Base-by-base conservation (phyloP, 2,113 vertebrate genomes). In the Lutjanus erythropterus region DNA sequence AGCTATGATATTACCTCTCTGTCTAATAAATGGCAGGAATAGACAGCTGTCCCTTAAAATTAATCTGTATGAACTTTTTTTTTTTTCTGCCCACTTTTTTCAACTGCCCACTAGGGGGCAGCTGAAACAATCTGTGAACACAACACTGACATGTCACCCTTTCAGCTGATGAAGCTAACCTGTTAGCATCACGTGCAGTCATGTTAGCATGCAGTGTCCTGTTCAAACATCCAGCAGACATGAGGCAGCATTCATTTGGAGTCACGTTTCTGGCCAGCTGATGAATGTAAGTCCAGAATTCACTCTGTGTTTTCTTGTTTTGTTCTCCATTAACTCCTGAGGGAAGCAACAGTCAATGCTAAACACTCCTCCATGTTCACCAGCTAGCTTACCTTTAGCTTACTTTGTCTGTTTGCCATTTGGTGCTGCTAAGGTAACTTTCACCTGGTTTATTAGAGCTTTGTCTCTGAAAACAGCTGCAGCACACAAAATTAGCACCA, bases 251-350 rank as follows among this genome's bases (percentile, higher is more conserved):
- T 6, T 46, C 3, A 11, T 42, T 44, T 12, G 19, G 14, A 33
- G 21, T 16, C 0, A 14, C 2, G 16, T 59, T 29, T 18, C 3
- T 15, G 9, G 4, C 9, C 2, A 27, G 15, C 3, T 33, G 18
- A 11, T 49, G 25, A 44, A 29, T 29, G 44, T 68, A 33, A 60
- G 64, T 77, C 18, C 29, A 31, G 6, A n/a, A n/a, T 46, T 66
- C 6, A 27, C 21, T 44, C 14, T 44, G 1, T 1, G 1, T 49
- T 18, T 29, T 53, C 6, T n/a, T 53, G 6, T 5, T 9, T 42
- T n/a, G 18, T 37, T 50, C 9, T 61, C n/a, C 71, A n/a, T 14
- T 10, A 3, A 10, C 10, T 21, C 19, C 5, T 10, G n/a, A n/a
- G n/a, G n/a, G n/a, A n/a, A n/a, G n/a, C n/a, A n/a, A n/a, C n/a